Evolutionary conservation across 2,888 invertebrate species (phyloP), one percentile per base, ranked within the genome.

Genomic region (Plutella xylostella): DNA sequence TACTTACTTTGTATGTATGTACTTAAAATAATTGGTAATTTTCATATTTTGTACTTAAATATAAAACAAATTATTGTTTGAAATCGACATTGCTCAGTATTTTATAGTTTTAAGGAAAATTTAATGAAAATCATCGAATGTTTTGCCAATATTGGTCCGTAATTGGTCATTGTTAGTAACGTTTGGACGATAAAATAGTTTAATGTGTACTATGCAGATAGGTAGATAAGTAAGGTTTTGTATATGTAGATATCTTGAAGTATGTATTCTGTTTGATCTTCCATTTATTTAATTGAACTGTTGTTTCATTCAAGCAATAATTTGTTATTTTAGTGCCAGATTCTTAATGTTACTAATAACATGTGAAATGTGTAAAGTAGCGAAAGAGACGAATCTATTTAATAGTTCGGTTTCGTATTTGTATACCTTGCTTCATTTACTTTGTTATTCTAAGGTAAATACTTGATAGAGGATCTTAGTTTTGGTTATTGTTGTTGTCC

Each of bases 21-120:
- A 71, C 61, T 62, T 68, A 61, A 55, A 57, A 62, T 70, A 59
- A n/a, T n/a, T n/a, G n/a, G n/a, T n/a, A 33, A 7, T 14, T 33
- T 65, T 69, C 65, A 55, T 61, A 55, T 57, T 57, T 37, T 18
- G 63, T 62, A 65, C 54, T 55, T 15, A 15, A 35, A 19, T n/a
- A 37, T 58, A 60, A 61, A 67, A 67, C 57, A 70, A n/a, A 63
- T 66, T 64, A 66, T 63, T 68, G 70, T 72, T 70, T 65, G 66
- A 65, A 76, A 76, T 70, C 65, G 67, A 76, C 64, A 65, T 80
- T 82, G 80, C 80, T 82, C 80, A 82, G 80, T 82, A 82, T 82
- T 82, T 80, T 78, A 72, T 79, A 80, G 78, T 66, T 66, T 59
- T 79, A 80, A 75, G 79, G 63, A n/a, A n/a, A n/a, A n/a, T n/a